Conservation (phyloP, 2,888 invertebrate species). For the Mythimna impura region DNA sequence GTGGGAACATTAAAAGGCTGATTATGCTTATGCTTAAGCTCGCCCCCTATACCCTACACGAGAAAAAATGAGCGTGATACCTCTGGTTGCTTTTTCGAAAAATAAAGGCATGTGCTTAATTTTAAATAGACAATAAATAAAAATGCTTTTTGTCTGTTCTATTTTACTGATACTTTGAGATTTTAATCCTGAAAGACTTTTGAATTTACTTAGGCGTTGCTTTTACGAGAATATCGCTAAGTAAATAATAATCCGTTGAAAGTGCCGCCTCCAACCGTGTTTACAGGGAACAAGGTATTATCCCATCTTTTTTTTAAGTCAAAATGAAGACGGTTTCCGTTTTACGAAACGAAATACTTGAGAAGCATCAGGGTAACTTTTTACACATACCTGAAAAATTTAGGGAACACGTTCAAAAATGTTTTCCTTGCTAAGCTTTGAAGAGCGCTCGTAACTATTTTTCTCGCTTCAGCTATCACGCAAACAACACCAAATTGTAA, state of each 20-base stretch:
- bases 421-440: constrained; percentile 8
- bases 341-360: constrained; percentile 40
- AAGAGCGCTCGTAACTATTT: constrained; percentile 5
- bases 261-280: constrained; percentile 39
- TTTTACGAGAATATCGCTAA: constrained; percentile 35
- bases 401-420: neutral
- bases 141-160: constrained; percentile 10
- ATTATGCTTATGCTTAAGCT: too few species aligned
- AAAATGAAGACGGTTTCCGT: constrained; percentile 23
- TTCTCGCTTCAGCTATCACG: neutral
- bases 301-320: constrained; percentile 36
- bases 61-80: neutral
- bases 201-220: constrained; percentile 28
- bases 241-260: constrained; percentile 56
- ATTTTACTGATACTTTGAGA: constrained; percentile 19
- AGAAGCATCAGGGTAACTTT: constrained; percentile 18
- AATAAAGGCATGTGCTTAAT: neutral
- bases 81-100: neutral
- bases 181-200: constrained; percentile 39
- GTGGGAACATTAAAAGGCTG: too few species aligned
- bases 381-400: constrained; percentile 20
- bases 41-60: neutral
- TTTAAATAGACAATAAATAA: constrained; percentile 7
- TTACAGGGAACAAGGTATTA: constrained; percentile 35
- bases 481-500: neutral